Evolutionary conservation across 1,140 invertebrate genomes (phyloP).

Genomic region (Reticulitermes speratus): DNA sequence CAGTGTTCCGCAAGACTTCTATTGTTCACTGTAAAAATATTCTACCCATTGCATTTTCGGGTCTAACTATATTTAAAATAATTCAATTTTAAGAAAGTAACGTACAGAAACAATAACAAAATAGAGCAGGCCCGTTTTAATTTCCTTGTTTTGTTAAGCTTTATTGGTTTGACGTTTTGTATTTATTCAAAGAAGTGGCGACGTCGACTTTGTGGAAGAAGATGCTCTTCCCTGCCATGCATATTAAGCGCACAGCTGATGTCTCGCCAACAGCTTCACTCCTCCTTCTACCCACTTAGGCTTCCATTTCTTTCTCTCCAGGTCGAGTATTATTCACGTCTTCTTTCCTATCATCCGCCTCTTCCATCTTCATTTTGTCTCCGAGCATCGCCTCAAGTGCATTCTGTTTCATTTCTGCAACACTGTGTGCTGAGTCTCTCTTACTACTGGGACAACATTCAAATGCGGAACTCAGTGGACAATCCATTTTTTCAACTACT

Average conservation of each 20-base stretch:
- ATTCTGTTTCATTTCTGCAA: background rate
- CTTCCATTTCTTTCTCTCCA: background rate
- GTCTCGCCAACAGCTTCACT: background rate
- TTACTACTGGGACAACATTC: background rate
- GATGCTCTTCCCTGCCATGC: background rate
- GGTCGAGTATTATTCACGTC: background rate
- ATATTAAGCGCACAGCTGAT: background rate
- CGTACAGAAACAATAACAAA: no score
- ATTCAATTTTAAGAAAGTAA: no score
- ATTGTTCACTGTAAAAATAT: no score
- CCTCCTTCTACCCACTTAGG: background rate
- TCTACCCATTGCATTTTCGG: no score
- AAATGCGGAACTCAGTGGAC: background rate
- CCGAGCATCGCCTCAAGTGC: background rate
- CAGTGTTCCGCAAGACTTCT: no score
- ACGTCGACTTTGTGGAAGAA: background rate
- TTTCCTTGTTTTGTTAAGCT: no score
- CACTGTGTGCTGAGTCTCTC: background rate
- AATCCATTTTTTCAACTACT: background rate
- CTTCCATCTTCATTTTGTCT: background rate
- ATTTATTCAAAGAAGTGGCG: background rate
- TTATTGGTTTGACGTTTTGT: background rate
- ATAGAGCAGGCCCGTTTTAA: no score
- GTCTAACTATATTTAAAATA: no score
- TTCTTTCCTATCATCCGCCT: background rate